phyloP scores from a whole-genome alignment of 2,797 vertebrate species.

The Hirundo rustica region DNA sequence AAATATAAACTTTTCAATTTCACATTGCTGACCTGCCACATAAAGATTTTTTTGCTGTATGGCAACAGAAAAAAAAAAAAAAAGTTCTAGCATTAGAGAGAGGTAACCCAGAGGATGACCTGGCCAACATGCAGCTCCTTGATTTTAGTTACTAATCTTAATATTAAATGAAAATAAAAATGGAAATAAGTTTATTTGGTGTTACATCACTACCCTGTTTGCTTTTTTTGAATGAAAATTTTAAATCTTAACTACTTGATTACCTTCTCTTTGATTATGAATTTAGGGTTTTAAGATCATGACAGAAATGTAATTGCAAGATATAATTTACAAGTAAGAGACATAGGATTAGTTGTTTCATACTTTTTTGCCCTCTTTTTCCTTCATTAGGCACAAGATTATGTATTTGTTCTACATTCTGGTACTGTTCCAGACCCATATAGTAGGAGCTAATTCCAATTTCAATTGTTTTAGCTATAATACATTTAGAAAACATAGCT shows the following conservation, averaged over 20 bases:
- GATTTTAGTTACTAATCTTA: background rate
- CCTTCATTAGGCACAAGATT: background rate
- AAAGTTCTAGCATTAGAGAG: background rate
- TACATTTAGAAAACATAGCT: background rate
- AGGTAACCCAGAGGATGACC: background rate
- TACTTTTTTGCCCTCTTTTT: background rate
- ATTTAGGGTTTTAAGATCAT: background rate
- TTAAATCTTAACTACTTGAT: background rate
- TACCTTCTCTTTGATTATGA: background rate
- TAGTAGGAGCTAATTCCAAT: background rate
- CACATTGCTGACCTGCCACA: background rate
- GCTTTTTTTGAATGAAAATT: background rate
- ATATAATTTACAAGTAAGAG: background rate
- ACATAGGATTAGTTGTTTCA: background rate
- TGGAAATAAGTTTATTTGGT: background rate
- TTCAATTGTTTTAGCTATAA: background rate
- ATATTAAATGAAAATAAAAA: slow-evolving; percentile 1
- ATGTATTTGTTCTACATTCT: background rate
- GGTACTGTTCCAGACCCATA: background rate
- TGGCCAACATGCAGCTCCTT: background rate
- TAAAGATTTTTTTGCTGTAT: background rate
- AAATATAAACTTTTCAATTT: background rate
- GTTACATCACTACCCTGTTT: background rate
- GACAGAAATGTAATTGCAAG: background rate
- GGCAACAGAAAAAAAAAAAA: background rate